These are phyloP conservation scores for Trachurus trachurus DNA, from an alignment of 2,797 vertebrate species.

Conservation along the genomic window DNA sequence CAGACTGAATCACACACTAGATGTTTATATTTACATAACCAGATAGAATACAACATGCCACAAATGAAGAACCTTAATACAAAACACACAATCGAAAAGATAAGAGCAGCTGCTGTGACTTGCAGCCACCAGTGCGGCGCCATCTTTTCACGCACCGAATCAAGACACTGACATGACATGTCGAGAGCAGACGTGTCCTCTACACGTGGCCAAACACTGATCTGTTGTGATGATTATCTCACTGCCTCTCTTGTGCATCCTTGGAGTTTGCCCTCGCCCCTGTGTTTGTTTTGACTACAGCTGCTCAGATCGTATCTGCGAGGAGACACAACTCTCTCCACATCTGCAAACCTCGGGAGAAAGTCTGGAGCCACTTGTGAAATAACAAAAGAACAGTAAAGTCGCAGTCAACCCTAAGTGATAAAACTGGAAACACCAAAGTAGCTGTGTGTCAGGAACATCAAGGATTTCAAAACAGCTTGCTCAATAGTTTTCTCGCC, in stretches of 20 bases:
- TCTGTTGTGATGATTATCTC: constrained; percentile 38
- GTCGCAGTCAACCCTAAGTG: constrained; percentile 14
- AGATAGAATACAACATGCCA: neutral
- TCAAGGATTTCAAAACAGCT: constrained; percentile 17
- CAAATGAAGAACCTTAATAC: neutral
- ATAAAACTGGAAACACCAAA: constrained; percentile 22
- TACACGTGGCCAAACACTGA: constrained; percentile 1
- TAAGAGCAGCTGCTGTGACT: constrained; percentile 9
- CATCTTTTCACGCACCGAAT: constrained; percentile 13
- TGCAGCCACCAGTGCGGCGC: neutral
- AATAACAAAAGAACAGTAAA: constrained; percentile 28
- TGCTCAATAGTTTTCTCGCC: neutral
- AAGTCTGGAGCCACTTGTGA: constrained; percentile 49
- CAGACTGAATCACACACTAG: neutral
- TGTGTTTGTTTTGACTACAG: constrained; percentile 74
- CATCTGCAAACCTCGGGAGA: constrained; percentile 44
- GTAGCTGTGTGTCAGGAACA: constrained; percentile 6
- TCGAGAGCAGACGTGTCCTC: constrained; percentile 6
- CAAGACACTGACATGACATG: constrained; percentile 8
- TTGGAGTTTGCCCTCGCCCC: constrained; percentile 13
- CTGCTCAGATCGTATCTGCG: constrained; percentile 57
- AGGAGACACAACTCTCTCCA: constrained; percentile 57
- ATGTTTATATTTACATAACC: neutral
- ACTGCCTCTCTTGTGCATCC: constrained; percentile 20
- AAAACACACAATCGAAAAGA: neutral